Conservation (phyloP, 2,888 invertebrate genomes). For the Sinohyriopsis cumingii region DNA sequence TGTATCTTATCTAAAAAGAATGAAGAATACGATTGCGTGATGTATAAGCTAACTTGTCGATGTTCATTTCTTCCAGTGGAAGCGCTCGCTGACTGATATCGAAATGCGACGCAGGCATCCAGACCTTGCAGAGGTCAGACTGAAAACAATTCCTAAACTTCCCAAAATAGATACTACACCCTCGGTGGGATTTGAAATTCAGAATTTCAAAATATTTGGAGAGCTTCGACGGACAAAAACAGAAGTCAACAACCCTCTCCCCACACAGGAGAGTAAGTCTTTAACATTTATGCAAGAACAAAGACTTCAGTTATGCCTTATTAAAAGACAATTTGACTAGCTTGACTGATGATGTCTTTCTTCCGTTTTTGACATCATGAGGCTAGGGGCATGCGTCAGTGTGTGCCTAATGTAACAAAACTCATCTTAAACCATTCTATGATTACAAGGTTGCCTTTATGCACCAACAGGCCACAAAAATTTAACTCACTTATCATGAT, state of each 20-base stretch:
- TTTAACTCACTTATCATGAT: too few species aligned
- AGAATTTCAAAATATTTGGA: slow-evolving; percentile 31
- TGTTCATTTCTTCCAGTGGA: slow-evolving; percentile 28
- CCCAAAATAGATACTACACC: slow-evolving; percentile 24
- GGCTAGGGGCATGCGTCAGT: too few species aligned
- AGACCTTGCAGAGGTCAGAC: slow-evolving; percentile 18
- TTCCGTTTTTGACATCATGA: too few species aligned
- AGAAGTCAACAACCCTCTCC: slow-evolving; percentile 32
- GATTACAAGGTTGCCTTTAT: too few species aligned
- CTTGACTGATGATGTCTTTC: too few species aligned
- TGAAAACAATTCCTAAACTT: slow-evolving; percentile 23
- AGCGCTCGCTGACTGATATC: slow-evolving; percentile 30
- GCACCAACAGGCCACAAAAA: too few species aligned
- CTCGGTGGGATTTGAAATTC: slow-evolving; percentile 28
- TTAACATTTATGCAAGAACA: background rate
- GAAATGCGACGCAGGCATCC: slow-evolving; percentile 29
- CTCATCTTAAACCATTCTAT: too few species aligned
- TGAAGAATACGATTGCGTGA: too few species aligned
- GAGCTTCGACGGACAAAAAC: slow-evolving; percentile 23
- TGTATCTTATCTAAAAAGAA: too few species aligned
- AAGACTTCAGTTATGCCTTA: background rate
- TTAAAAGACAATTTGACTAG: background rate
- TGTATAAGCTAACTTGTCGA: too few species aligned
- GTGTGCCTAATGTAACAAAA: too few species aligned
- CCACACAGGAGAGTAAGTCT: slow-evolving; percentile 27